Evolutionary conservation across 2,888 invertebrate genomes (phyloP).

Genomic region (Microctonus brassicae): DNA sequence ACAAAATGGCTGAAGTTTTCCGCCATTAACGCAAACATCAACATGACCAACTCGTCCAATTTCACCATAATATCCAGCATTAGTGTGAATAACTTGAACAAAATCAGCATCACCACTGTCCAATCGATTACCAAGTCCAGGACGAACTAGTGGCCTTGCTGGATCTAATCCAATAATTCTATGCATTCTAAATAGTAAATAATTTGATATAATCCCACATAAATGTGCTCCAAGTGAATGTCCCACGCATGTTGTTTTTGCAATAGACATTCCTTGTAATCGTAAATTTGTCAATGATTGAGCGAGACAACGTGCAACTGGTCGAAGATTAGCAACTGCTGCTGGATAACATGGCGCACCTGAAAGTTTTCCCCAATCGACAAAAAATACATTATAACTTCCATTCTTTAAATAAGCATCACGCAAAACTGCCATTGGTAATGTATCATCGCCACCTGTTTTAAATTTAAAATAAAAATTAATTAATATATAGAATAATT

Average conservation of each 20-base stretch:
- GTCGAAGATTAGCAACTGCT: constrained; percentile 81
- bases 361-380: constrained; percentile 83
- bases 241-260: constrained; percentile 81
- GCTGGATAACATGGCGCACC: constrained; percentile 82
- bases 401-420: constrained; percentile 83
- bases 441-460: constrained; percentile 77
- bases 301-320: constrained; percentile 80
- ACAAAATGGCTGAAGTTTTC: constrained; percentile 82
- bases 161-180: constrained; percentile 84
- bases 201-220: constrained; percentile 82
- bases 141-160: constrained; percentile 79
- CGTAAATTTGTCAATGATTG: constrained; percentile 76
- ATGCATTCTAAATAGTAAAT: constrained; percentile 79
- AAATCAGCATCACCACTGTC: constrained; percentile 82
- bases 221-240: constrained; percentile 84
- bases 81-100: constrained; percentile 84
- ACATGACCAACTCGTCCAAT: constrained; percentile 81
- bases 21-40: constrained; percentile 86
- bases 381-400: constrained; percentile 81
- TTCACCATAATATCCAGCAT: constrained; percentile 85
- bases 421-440: constrained; percentile 80
- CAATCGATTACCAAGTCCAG: constrained; percentile 75
- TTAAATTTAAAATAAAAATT: not conserved
- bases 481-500: not conserved
- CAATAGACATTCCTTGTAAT: constrained; percentile 76